Evolutionary conservation across 2,797 vertebrate genomes (phyloP).

Genomic region (Crenichthys baileyi): DNA sequence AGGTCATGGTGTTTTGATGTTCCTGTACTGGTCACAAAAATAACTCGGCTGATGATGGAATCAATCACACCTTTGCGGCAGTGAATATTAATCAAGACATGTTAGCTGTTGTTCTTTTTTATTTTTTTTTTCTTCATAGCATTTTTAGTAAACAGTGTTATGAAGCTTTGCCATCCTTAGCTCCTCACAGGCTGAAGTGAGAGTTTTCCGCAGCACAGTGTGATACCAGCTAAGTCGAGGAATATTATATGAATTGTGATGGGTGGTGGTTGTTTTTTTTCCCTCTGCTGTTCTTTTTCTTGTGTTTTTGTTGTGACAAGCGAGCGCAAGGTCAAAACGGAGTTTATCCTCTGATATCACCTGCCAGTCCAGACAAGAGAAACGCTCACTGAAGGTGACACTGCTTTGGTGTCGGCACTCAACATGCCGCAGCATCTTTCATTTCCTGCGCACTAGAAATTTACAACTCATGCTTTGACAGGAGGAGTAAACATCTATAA

Average conservation of each 20-base stretch:
- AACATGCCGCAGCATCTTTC: conserved; percentile 67
- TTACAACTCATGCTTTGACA: conserved; percentile 77
- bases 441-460: conserved; percentile 74
- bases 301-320: conserved; percentile 76
- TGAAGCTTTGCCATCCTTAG: conserved; percentile 52
- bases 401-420: conserved; percentile 73
- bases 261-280: conserved; percentile 32
- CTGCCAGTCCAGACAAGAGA: conserved; percentile 78
- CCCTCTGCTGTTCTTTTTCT: conserved; percentile 2
- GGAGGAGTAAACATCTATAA: conserved; percentile 75
- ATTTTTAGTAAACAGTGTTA: conserved; percentile 68
- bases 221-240: conserved; percentile 66
- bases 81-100: conserved; percentile 71
- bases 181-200: conserved; percentile 49
- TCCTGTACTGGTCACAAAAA: conserved; percentile 69
- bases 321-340: conserved; percentile 77
- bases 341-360: conserved; percentile 81
- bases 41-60: conserved; percentile 73
- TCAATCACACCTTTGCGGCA: conserved; percentile 68
- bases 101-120: conserved; percentile 45
- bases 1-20: conserved; percentile 78
- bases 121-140: conserved; percentile 7
- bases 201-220: conserved; percentile 48
- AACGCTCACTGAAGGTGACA: conserved; percentile 79
- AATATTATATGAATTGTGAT: conserved; percentile 73